Evolutionary conservation across 2,797 vertebrate species (phyloP), one percentile per base, ranked within the genome.

Genomic region (Hafferia zeledoni): DNA sequence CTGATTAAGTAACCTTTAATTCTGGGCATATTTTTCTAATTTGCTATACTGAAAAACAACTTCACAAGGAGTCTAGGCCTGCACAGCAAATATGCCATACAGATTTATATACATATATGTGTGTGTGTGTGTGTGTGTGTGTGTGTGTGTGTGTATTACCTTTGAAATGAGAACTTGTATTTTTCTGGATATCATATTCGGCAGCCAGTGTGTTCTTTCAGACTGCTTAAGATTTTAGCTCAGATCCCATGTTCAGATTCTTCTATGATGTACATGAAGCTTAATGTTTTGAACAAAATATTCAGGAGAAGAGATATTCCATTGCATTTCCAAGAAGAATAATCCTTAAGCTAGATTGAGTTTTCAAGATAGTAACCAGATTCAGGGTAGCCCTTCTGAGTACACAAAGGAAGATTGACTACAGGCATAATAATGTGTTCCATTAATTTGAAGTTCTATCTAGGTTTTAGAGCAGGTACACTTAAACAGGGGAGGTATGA

Each of bases 11-110:
- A 96, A 95, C 96, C 94, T 91, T 97, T 97, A 95, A 97, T 92
- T 96, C 97, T 85, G 64, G 53, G 92, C 97, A 98, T 95, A 92
- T 97, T 98, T 98, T 98, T 98, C 96, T 96, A 96, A 98, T 98
- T 98, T 98, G 75, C 96, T 81, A 31, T 95, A 92, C 94, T 94
- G 96, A 92, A 96, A 97, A 97, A 95, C 96, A 97, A 97, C 96
- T 97, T 97, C 91, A 95, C 84, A 95, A 93, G 95, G 87, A 95
- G 72, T 53, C 92, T 90, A 92, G 67, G 85, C 81, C 96, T 92
- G 72, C 75, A 52, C 85, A 92, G 75, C 89, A 97, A 97, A 97
- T 95, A 94, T 74, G 30, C 87, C 61, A 61, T 94, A 44, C 74
- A 80, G 88, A 89, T 92, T 88, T 91, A 53, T 70, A 18, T 83